Percentiles rank a stretch among this genome's conserved stretches.
Evolutionary conservation across 1,140 invertebrate species (phyloP).

Genomic region (Cyclina sinensis): DNA sequence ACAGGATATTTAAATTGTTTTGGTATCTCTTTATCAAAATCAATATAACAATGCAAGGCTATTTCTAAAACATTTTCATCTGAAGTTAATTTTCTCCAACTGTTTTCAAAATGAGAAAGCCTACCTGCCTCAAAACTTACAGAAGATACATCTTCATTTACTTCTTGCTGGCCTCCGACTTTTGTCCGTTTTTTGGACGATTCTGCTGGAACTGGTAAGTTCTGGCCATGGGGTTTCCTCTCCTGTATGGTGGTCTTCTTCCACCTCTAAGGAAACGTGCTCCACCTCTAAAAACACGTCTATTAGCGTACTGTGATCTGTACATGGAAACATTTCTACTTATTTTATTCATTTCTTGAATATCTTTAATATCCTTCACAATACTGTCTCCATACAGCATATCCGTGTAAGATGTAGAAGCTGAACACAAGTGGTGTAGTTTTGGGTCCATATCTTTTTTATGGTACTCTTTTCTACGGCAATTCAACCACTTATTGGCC

Average conservation of each 20-base stretch:
- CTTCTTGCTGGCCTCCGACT: neutral
- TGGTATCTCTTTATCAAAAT: constrained; percentile 34
- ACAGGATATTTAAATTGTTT: neutral
- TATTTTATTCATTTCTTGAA: constrained; percentile 29
- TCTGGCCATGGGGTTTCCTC: neutral
- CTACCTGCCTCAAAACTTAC: constrained; percentile 19
- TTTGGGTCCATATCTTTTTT: constrained; percentile 26
- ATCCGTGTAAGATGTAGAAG: neutral
- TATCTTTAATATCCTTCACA: constrained; percentile 19
- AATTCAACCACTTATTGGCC: constrained; percentile 29
- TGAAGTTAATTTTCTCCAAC: neutral
- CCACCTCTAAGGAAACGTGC: neutral
- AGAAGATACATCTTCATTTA: too few relatives aligned
- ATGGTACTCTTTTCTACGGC: constrained; percentile 5
- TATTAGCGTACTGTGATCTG: neutral
- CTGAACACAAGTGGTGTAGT: neutral
- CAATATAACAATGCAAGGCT: constrained; percentile 44
- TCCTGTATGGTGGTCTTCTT: neutral
- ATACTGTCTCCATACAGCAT: neutral
- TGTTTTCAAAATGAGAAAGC: neutral
- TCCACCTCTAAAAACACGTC: neutral
- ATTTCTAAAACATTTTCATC: constrained; percentile 51
- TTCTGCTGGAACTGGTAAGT: neutral
- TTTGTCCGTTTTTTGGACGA: neutral
- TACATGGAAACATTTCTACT: neutral